These are phyloP conservation scores for Adrianichthys oophorus DNA, from an alignment of 2,797 vertebrate species.

Conservation along the genomic window DNA sequence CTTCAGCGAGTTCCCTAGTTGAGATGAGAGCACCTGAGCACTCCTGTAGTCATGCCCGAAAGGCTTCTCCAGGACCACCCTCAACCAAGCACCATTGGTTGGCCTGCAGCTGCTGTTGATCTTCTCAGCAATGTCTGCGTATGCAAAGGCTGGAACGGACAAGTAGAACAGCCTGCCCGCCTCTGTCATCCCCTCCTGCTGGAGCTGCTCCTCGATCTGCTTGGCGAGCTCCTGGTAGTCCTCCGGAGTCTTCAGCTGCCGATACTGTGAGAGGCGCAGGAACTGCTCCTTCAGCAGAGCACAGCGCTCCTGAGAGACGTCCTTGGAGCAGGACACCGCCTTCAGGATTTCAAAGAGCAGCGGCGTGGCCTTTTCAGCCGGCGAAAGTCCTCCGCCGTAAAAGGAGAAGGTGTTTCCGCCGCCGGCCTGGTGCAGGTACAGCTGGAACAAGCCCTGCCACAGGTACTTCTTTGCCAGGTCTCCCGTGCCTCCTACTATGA, in stretches of 20 bases:
- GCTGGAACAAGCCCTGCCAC: constrained; percentile 93
- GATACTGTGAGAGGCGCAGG: constrained; percentile 84
- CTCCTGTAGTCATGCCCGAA: constrained; percentile 90
- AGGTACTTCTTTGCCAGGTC: constrained; percentile 95
- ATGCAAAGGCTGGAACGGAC: constrained; percentile 91
- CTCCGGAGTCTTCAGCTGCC: constrained; percentile 79
- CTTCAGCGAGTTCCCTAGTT: constrained; percentile 81
- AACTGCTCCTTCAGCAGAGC: constrained; percentile 88
- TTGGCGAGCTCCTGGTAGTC: constrained; percentile 81
- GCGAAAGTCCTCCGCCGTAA: constrained; percentile 81
- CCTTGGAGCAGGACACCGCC: constrained; percentile 77
- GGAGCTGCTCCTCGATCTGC: constrained; percentile 75
- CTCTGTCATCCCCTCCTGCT: constrained; percentile 82
- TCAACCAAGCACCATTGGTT: constrained; percentile 79
- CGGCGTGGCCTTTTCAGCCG: constrained; percentile 69
- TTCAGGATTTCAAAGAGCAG: constrained; percentile 85
- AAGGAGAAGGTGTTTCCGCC: constrained; percentile 89
- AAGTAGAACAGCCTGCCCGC: constrained; percentile 93
- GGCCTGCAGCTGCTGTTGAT: constrained; percentile 89
- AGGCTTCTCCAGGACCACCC: constrained; percentile 95
- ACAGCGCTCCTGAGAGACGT: constrained; percentile 75
- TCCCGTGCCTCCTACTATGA: constrained; percentile 90
- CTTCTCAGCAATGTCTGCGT: constrained; percentile 84
- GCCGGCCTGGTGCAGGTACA: constrained; percentile 83
- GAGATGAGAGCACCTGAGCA: constrained; percentile 82